These are phyloP conservation scores for Vireo altiloquus DNA, from an alignment of 2,113 vertebrate genomes.

Conservation along the genomic window DNA sequence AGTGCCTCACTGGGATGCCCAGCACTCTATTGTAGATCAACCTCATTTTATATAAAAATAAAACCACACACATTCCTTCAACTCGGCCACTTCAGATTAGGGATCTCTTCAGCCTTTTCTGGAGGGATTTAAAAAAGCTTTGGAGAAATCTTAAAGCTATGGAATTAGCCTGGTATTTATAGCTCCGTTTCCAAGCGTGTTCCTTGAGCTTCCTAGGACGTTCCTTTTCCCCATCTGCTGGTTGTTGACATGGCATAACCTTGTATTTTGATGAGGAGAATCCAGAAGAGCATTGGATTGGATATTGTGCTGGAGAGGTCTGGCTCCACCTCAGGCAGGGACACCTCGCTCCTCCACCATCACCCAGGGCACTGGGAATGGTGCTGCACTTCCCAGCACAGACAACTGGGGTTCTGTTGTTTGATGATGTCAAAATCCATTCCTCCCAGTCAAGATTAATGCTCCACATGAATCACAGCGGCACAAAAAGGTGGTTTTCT, in stretches of 20 bases:
- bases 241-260: conserved; percentile 47
- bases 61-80: background rate
- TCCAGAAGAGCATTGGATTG: background rate
- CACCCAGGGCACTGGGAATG: conserved; percentile 18
- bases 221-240: conserved; percentile 47
- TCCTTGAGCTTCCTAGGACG: conserved; percentile 40
- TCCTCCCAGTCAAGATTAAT: background rate
- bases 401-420: background rate
- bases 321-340: conserved; percentile 30
- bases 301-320: background rate
- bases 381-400: background rate
- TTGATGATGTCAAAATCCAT: conserved; percentile 25
- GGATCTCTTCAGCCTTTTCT: conserved; percentile 55
- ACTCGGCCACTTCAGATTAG: conserved; percentile 45
- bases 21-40: background rate
- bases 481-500: background rate
- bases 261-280: conserved; percentile 36
- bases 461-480: conserved; percentile 2
- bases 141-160: conserved; percentile 58
- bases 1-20: background rate
- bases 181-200: conserved; percentile 20
- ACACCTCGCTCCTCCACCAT: background rate
- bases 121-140: conserved; percentile 52
- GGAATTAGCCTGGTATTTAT: conserved; percentile 68
- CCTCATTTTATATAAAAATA: background rate